These are phyloP conservation scores for Nasonia giraulti DNA, from an alignment of 1,140 invertebrate species.

Conservation along the genomic window DNA sequence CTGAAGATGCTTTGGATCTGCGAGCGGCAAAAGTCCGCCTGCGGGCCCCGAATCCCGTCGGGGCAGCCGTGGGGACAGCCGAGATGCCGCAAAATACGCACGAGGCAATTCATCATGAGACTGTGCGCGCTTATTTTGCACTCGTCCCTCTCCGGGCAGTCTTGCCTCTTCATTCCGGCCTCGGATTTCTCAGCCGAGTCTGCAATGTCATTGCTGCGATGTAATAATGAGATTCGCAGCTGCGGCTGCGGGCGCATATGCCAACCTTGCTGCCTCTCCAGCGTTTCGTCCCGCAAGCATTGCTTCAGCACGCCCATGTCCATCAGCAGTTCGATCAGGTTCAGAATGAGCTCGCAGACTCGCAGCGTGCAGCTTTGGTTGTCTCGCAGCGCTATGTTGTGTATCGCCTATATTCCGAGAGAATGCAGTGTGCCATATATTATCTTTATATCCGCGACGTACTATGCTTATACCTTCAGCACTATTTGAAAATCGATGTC, in stretches of 20 bases:
- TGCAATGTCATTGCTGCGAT: no score
- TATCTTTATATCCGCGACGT: no score
- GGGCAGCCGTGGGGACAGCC: slow-evolving; percentile 95
- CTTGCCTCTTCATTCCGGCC: slow-evolving; percentile 55
- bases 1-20: slow-evolving; percentile 90
- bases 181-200: slow-evolving; percentile 14
- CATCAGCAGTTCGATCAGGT: slow-evolving; percentile 90
- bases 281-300: slow-evolving; percentile 71
- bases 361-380: slow-evolving; percentile 84
- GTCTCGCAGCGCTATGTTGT: slow-evolving; percentile 87
- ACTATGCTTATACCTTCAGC: no score
- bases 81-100: slow-evolving; percentile 89
- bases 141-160: no score
- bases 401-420: slow-evolving; percentile 82
- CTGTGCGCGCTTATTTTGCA: slow-evolving; percentile 73
- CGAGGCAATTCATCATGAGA: slow-evolving; percentile 68
- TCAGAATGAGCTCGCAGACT: slow-evolving; percentile 92
- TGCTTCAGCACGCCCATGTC: slow-evolving; percentile 89
- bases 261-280: slow-evolving; percentile 45
- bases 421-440: slow-evolving; percentile 8
- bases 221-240: no score
- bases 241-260: no score
- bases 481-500: slow-evolving; percentile 94
- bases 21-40: slow-evolving; percentile 91
- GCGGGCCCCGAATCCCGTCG: slow-evolving; percentile 88